Evolutionary conservation across 2,113 vertebrate genomes (phyloP).

Genomic region (Elachura formosa): DNA sequence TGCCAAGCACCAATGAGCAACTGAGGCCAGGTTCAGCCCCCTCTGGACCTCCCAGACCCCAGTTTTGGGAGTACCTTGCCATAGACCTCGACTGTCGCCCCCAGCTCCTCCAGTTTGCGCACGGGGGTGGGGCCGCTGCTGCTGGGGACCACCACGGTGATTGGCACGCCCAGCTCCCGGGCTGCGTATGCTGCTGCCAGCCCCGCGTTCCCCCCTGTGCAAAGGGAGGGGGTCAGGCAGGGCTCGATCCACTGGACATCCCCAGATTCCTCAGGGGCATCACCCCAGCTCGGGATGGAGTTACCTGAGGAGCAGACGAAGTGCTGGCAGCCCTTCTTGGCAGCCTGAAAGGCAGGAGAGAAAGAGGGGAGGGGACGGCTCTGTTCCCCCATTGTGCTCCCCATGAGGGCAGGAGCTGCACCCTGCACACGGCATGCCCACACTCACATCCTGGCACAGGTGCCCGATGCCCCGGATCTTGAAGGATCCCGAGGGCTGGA

Average conservation of each 20-base stretch:
- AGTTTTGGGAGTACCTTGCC: slow-evolving; percentile 76
- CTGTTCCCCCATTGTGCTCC: fast-evolving
- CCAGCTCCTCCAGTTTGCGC: slow-evolving; percentile 75
- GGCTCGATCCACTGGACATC: fast-evolving
- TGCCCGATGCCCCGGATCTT: slow-evolving; percentile 92
- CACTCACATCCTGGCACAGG: slow-evolving; percentile 81
- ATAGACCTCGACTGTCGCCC: slow-evolving; percentile 76
- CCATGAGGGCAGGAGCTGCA: fast-evolving
- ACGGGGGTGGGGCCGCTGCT: slow-evolving; percentile 67
- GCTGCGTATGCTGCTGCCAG: slow-evolving; percentile 81
- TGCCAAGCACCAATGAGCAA: background rate
- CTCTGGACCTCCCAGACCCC: background rate
- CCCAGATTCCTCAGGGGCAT: background rate
- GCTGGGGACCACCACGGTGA: slow-evolving; percentile 84
- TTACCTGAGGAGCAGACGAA: slow-evolving; percentile 91
- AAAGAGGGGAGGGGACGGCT: fast-evolving
- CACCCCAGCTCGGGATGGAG: fast-evolving
- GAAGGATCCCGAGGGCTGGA: slow-evolving; percentile 87
- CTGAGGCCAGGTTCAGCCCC: background rate
- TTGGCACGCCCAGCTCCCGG: slow-evolving; percentile 76
- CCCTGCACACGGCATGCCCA: fast-evolving
- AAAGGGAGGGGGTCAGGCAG: background rate
- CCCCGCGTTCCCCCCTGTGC: slow-evolving; percentile 85
- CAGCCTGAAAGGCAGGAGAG: slow-evolving; percentile 69
- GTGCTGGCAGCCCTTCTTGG: slow-evolving; percentile 73